Evolutionary conservation across 2,113 vertebrate genomes (phyloP), one percentile per base, ranked within the genome.

Genomic region (Melierax canorus): DNA sequence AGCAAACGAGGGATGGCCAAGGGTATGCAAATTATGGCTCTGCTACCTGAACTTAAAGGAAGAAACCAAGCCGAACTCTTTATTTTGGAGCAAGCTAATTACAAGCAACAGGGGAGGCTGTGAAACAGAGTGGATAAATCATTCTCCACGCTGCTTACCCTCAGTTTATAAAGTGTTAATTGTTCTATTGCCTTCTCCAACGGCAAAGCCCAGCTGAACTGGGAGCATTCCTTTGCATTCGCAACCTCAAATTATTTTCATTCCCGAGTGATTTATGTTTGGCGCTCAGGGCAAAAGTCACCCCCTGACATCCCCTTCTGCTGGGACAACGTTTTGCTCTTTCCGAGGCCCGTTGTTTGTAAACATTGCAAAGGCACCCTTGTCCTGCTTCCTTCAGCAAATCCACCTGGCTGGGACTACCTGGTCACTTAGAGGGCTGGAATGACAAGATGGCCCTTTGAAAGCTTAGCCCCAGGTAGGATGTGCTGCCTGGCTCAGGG

Each of bases 391-490:
- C 51, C 53, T 27, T 26, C 43, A 36, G 72, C 43, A 39, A 23
- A 48, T 14, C 43, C 23, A 1, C 32, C 51, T 1, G 1, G 36
- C 45, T 1, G 5, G 46, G 46, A 10, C 7, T 15, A 2, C 30
- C 41, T 64, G n/a, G n/a, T 24, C 24, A 3, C 59, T 58, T 24
- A 24, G 24, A 36, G 68, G 50, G 59, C 68, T 50, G 32, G 58
- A 14, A 50, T 60, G 77, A 66, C 26, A 22, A 7, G 68, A 13
- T 13, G 67, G 48, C 15, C 15, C n/a, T 30, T 29, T 30, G 48
- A 45, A n/a, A 24, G 58, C 32, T n/a, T 16, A 27, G 17, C n/a
- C 53, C 55, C 39, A 12, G 7, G 29, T 34, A 7, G 55, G 64
- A 53, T 12, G 48, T 18, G 85, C 85, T 22, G 55, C 12, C 32